Base-by-base conservation (phyloP, 2,888 invertebrate species). In the Teleogryllus oceanicus region DNA sequence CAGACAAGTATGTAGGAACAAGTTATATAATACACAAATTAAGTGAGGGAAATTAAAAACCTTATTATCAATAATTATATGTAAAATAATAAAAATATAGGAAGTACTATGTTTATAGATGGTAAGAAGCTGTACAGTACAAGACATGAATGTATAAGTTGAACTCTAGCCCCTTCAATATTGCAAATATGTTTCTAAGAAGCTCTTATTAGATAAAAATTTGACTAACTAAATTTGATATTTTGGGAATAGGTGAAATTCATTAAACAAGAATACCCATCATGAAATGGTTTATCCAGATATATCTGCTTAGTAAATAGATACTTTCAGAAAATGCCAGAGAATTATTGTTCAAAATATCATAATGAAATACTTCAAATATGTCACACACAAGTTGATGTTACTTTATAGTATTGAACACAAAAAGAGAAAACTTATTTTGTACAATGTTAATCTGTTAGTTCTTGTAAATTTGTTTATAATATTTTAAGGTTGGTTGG, bases 11-110 rank as follows among this genome's bases (percentile, higher is more conserved):
- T 62, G 62, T 62, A 62, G 62, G 62, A 62, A 62, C 62, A 62
- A 62, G 62, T 62, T 62, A 62, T 62, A n/a, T 62, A 62, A 62
- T 62, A 62, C 62, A 62, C 62, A 62, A 62, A 62, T 62, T 13
- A 62, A 62, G 62, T 62, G 62, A 62, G 62, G 62, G 62, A 16
- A 62, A 62, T n/a, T 62, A 62, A 62, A 62, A n/a, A 62, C 79
- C 79, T 79, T 79, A 79, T 79, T 75, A 79, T 62, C 21, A 77
- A 62, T 62, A 62, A 62, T 62, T 62, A 62, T 62, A 62, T 62
- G 62, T 62, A 62, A 62, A 62, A 62, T 62, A 62, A 62, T 18
- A 18, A 62, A 62, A 62, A 62, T 13, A 18, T 62, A 62, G 62
- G 10, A 62, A 62, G 62, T 62, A 62, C 62, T 62, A 62, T 62